A percentile compares a stretch with the other conserved stretches of the same genome.
Evolutionary conservation across 1,140 invertebrate species (phyloP).

Genomic region (Papilio helenus): DNA sequence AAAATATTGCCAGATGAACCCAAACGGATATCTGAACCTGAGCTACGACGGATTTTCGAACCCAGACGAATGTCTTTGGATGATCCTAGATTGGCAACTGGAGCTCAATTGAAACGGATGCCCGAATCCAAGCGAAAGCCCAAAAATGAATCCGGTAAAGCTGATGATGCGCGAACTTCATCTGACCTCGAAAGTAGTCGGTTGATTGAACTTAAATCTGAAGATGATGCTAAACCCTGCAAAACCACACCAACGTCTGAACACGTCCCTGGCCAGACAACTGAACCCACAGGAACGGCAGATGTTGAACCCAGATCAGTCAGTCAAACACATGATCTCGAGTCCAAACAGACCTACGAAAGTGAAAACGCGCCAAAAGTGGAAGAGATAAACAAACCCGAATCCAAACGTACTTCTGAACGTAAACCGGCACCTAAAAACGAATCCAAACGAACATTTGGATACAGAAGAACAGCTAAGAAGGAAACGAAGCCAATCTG

Average conservation of each 20-base stretch:
- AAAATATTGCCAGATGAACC: neutral
- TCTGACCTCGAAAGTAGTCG: neutral
- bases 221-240: neutral
- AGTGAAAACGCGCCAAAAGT: neutral
- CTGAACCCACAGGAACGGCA: neutral
- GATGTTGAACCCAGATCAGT: neutral
- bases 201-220: neutral
- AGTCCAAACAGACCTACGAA: neutral
- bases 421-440: neutral
- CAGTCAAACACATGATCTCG: neutral
- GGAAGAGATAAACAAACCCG: neutral
- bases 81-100: neutral
- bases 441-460: neutral
- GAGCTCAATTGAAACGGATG: neutral
- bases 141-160: neutral
- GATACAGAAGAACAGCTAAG: neutral
- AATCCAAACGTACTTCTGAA: neutral
- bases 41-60: slow-evolving; percentile 4
- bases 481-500: neutral
- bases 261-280: neutral
- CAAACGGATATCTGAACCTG: slow-evolving; percentile 11
- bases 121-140: neutral
- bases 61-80: neutral
- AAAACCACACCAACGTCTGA: neutral
- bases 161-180: neutral